Evolutionary conservation across 1,140 invertebrate species (phyloP).

Genomic region (Anastrepha ludens): DNA sequence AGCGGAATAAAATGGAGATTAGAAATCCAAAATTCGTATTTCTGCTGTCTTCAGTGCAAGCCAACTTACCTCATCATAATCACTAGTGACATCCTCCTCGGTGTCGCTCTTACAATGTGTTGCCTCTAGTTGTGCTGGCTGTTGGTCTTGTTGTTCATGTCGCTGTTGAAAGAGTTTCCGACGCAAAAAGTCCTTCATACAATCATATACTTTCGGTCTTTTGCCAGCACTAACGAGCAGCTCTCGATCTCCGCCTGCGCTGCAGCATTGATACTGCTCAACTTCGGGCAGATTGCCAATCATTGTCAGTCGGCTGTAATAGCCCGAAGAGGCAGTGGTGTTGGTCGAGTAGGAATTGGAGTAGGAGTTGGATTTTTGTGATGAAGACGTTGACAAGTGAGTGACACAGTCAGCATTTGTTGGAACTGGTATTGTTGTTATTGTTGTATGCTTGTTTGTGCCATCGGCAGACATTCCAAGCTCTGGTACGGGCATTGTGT

Average conservation of each 20-base stretch:
- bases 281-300: not conserved
- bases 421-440: constrained; percentile 21
- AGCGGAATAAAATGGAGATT: constrained; percentile 34
- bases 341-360: constrained; percentile 13
- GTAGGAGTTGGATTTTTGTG: constrained; percentile 44
- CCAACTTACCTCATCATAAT: constrained; percentile 70
- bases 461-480: no score
- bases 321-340: constrained; percentile 20
- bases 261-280: not conserved
- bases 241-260: constrained; percentile 39
- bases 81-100: constrained; percentile 63
- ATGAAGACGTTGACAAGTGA: constrained; percentile 54
- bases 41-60: not conserved
- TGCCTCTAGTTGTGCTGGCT: constrained; percentile 23
- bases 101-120: constrained; percentile 42
- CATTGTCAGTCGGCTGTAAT: constrained; percentile 29
- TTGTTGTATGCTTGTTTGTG: constrained; percentile 17
- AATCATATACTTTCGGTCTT: constrained; percentile 68
- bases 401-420: constrained; percentile 49
- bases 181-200: constrained; percentile 71
- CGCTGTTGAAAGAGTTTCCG: constrained; percentile 66
- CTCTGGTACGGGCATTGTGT: not conserved
- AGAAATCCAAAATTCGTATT: not conserved
- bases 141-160: constrained; percentile 60
- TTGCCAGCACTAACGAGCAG: constrained; percentile 44